Evolutionary conservation across 2,888 invertebrate species (phyloP), one percentile per base, ranked within the genome.

Genomic region (Ryuthela nishihirai): DNA sequence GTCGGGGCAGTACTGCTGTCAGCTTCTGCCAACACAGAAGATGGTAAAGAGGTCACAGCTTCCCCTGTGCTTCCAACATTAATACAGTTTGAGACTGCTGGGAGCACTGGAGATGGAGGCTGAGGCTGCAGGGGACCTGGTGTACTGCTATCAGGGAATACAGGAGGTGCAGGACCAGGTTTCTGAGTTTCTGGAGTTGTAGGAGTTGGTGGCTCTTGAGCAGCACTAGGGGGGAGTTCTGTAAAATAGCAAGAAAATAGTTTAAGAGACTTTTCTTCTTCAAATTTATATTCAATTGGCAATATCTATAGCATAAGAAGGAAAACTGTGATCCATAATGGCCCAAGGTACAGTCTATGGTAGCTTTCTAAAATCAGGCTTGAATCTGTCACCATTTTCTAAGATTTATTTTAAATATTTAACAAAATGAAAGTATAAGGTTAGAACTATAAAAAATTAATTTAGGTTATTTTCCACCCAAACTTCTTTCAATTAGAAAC

Each of bases 191-290:
- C 67, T 5, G 79, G 77, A 1, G 77, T 78, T 4, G 77, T 75
- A 29, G 83, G 80, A 25, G 82, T 79, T 63, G 80, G 72, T 65
- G 83, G 83, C 69, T 84, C 83, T 67, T 85, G 83, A 1, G 88
- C 91, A 0, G 89, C 89, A 68, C 89, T 90, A 7, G 90, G 85
- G 1, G 93, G 90, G 54, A 94, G 75, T 71, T 94, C 94, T 77
- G 70, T 3, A 69, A 65, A 18, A 45, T 6, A n/a, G n/a, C n/a
- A 32, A 24, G 20, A 29, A 26, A 46, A 34, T 17, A n/a, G 24
- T 34, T 39, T 10, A 20, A 20, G 21, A 36, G 38, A 20, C 17
- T 40, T 15, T 25, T 17, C 9, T 12, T 5, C 26, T 21, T 24
- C 26, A 25, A 47, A 45, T 23, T 41, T 20, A 17, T 38, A 39